phyloP scores from a whole-genome alignment of 2,113 vertebrate species.

The Macquaria australasica region DNA sequence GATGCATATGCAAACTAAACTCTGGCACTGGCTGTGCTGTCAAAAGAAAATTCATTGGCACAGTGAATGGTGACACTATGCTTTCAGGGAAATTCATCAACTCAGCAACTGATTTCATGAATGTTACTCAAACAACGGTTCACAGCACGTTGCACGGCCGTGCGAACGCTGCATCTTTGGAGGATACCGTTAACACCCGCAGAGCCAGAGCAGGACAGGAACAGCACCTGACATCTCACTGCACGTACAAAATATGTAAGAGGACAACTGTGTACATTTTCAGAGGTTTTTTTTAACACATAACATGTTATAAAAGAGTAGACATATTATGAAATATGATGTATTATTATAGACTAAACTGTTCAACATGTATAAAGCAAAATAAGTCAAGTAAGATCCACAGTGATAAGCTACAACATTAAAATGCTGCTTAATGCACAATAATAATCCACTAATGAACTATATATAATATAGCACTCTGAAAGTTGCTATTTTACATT shows the following conservation, averaged over 20 bases:
- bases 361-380: no score
- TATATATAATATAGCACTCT: no score
- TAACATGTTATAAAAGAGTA: no score
- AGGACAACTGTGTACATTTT: no score
- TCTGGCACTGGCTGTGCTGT: background rate
- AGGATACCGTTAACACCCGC: no score
- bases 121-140: background rate
- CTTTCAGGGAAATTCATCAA: background rate
- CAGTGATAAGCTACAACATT: no score
- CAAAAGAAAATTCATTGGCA: conserved; percentile 10
- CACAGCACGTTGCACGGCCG: background rate
- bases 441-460: background rate
- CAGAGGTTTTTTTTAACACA: no score
- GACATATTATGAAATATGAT: no score
- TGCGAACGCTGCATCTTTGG: background rate
- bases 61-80: background rate
- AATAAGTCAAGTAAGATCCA: no score
- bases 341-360: no score
- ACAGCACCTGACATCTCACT: background rate
- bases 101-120: background rate
- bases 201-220: background rate
- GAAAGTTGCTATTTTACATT: background rate
- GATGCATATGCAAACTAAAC: conserved; percentile 40
- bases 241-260: no score
- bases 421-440: no score